These are phyloP conservation scores for Electrophaes corylata DNA, from an alignment of 2,888 invertebrate species.

Conservation along the genomic window DNA sequence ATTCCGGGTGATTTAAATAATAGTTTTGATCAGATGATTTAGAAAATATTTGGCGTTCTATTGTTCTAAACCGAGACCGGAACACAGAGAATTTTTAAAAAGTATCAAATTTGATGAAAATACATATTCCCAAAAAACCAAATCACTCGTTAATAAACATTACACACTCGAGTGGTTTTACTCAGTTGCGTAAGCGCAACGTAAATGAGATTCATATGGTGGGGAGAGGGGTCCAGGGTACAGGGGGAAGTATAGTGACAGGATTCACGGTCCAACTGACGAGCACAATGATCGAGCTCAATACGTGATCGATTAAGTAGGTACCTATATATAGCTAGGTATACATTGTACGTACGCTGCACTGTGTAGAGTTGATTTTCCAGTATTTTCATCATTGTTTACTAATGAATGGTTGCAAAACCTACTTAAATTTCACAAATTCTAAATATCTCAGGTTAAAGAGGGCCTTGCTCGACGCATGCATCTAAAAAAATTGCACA, in stretches of 20 bases:
- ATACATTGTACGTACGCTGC: constrained; percentile 34
- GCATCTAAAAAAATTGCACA: neutral
- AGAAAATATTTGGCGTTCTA: no score
- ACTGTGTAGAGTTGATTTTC: constrained; percentile 24
- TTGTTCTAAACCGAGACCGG: no score
- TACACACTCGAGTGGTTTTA: constrained; percentile 71
- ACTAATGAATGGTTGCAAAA: neutral
- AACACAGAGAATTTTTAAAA: no score
- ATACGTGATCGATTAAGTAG: constrained; percentile 79
- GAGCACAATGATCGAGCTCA: constrained; percentile 80
- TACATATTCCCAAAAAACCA: constrained; percentile 25
- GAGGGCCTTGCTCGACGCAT: no score
- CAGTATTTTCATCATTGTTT: constrained; percentile 3
- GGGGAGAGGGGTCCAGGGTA: constrained; percentile 51
- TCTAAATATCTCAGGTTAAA: neutral
- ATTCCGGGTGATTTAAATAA: no score
- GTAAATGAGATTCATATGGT: constrained; percentile 79
- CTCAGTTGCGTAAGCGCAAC: constrained; percentile 78
- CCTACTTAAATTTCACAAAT: neutral
- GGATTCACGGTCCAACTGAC: constrained; percentile 82
- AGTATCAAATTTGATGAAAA: no score
- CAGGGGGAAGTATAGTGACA: constrained; percentile 68
- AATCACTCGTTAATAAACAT: constrained; percentile 60
- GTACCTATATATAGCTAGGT: constrained; percentile 70
- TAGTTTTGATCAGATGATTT: no score